A percentile compares a stretch with the other conserved stretches of the same genome.
Conservation (phyloP, 2,888 invertebrate species). For the Phortica okadai region DNA sequence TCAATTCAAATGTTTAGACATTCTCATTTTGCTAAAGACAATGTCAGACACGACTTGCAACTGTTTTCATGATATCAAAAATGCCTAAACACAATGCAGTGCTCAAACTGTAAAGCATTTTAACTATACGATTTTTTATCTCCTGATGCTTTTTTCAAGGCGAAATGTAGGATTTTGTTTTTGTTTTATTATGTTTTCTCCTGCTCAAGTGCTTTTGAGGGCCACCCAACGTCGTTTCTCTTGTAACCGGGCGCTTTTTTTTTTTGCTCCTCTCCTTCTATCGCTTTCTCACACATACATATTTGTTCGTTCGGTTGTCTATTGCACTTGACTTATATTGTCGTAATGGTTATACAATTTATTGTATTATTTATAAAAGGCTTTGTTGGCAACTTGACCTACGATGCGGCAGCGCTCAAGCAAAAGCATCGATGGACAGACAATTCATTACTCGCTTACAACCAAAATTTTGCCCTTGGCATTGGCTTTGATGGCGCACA, state of each 20-base stretch:
- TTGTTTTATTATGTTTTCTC: background rate
- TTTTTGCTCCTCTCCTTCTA: background rate
- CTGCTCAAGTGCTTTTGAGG: background rate
- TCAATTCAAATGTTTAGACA: too few species aligned
- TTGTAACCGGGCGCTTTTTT: background rate
- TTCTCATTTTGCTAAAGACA: too few species aligned
- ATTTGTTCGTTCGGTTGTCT: background rate
- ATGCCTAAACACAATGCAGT: background rate
- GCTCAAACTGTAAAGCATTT: slow-evolving; percentile 18
- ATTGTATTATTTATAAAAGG: background rate
- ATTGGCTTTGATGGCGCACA: slow-evolving; percentile 51
- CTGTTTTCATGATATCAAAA: too few species aligned
- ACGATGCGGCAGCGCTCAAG: background rate
- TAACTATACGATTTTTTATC: background rate
- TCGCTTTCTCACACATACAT: background rate
- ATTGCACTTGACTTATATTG: background rate
- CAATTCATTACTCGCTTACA: background rate
- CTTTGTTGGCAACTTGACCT: slow-evolving; percentile 6
- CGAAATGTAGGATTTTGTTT: background rate
- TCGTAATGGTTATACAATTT: background rate
- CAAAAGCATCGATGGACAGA: background rate
- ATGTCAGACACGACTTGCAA: too few species aligned
- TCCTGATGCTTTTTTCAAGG: slow-evolving; percentile 19
- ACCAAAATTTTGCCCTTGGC: slow-evolving; percentile 54
- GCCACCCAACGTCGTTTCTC: background rate